Conservation (phyloP, 2,888 invertebrate species). For the Cancer borealis region DNA sequence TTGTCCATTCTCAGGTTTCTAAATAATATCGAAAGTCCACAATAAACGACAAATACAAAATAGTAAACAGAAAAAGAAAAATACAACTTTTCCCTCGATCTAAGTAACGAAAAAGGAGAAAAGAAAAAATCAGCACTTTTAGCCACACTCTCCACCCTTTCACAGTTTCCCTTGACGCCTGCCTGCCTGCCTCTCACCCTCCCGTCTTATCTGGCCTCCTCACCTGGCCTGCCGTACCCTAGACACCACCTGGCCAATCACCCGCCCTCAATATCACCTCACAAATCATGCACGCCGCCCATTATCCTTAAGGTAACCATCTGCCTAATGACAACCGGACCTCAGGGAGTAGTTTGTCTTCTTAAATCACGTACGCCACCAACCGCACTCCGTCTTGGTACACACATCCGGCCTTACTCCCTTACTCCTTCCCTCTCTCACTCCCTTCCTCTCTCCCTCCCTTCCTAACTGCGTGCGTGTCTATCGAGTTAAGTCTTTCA, state of each 20-base stretch:
- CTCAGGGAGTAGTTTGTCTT: slow-evolving; percentile 34
- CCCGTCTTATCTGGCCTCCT: not conserved
- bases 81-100: not conserved
- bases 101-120: not conserved
- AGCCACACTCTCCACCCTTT: not conserved
- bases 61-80: not conserved
- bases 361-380: slow-evolving; percentile 14
- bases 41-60: not conserved
- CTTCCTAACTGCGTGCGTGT: not conserved
- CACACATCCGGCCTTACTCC: not conserved
- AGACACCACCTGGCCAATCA: slow-evolving; percentile 25
- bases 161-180: not conserved
- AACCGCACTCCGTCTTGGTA: not conserved
- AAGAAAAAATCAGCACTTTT: not conserved
- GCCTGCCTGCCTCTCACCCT: not conserved
- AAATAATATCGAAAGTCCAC: not conserved
- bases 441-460: not conserved
- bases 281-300: slow-evolving; percentile 31
- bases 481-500: not conserved
- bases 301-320: slow-evolving; percentile 36
- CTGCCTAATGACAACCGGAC: slow-evolving; percentile 38
- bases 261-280: slow-evolving; percentile 31
- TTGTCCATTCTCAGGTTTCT: not conserved
- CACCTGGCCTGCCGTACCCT: slow-evolving; percentile 13
- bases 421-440: not conserved